Base-by-base conservation (phyloP, 2,113 vertebrate species). In the Diadophis punctatus region DNA sequence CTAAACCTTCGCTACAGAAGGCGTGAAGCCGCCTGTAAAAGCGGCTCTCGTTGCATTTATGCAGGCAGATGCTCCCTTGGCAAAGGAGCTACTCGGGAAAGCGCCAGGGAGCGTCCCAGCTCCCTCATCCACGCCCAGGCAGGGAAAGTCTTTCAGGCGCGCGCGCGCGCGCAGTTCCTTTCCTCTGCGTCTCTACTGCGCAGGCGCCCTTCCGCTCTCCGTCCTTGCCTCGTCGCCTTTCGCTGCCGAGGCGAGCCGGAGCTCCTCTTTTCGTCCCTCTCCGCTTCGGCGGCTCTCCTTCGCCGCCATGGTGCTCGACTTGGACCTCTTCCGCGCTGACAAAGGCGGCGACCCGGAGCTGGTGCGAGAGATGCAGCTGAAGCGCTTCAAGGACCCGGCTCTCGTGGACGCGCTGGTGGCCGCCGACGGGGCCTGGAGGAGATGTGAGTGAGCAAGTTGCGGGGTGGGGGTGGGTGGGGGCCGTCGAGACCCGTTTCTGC, bases 261-360 rank as follows among this genome's bases (percentile, higher is more conserved):
- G 5, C 1, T n/a, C 7, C 16, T 0, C 11, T 3, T 27, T 60
- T 27, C 56, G 56, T 60, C 2, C 74, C 6, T 18, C 9, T 14
- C 20, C 20, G 20, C 43, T 27, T 58, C 20, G 18, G 60, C 46
- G 48, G 2, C 4, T 30, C 8, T 55, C 1, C 80, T 93, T 89
- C 25, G 39, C 51, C 49, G 96, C 93, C 39, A 99, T 99, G 99
- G 99, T 99, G 96, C 97, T 99, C 90, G 99, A 99, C 89, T 94
- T 99, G 94, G 99, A 99, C 93, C 96, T 98, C 88, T 99, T 99
- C 96, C 98, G 99, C 51, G 97, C 97, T 84, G 99, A 99, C 93
- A 99, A 99, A 96, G 99, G 99, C 56, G 99, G 99, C 0, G 98
- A 99, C 60, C 99, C 98, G 2, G 98, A 98, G 93, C 93, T 97